phyloP scores from a whole-genome alignment of 2,888 invertebrate species.

The Seira musarum region DNA sequence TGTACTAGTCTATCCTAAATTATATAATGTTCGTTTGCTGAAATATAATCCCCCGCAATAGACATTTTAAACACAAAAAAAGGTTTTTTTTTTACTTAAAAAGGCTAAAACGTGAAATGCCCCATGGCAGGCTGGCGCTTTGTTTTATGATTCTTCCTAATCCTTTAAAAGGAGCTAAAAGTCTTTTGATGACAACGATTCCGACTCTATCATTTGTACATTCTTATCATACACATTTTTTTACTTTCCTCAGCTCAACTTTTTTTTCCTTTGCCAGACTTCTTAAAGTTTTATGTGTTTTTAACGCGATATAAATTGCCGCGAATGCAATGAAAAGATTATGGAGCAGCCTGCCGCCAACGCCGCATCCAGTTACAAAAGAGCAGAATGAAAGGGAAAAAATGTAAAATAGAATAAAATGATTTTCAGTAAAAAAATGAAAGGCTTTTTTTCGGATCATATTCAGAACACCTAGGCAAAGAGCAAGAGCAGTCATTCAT shows the following conservation, averaged over 20 bases:
- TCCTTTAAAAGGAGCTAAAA: constrained; percentile 13
- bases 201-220: constrained; percentile 3
- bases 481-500: too few species aligned
- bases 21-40: too few species aligned
- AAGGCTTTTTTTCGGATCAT: neutral
- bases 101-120: neutral
- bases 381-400: constrained; percentile 13
- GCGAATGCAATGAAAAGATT: constrained; percentile 52
- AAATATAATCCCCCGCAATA: too few species aligned
- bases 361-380: neutral
- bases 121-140: constrained; percentile 1
- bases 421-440: constrained; percentile 14
- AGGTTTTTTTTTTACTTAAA: too few species aligned
- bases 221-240: neutral
- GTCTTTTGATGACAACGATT: constrained; percentile 1
- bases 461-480: neutral
- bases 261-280: constrained; percentile 13
- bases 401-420: constrained; percentile 30
- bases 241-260: neutral
- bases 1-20: too few species aligned
- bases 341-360: constrained; percentile 15
- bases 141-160: neutral
- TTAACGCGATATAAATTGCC: constrained; percentile 61
- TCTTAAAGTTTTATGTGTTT: constrained; percentile 54
- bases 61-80: too few species aligned